Conservation (phyloP, 2,888 invertebrate species). For the Notodonta ziczac region DNA sequence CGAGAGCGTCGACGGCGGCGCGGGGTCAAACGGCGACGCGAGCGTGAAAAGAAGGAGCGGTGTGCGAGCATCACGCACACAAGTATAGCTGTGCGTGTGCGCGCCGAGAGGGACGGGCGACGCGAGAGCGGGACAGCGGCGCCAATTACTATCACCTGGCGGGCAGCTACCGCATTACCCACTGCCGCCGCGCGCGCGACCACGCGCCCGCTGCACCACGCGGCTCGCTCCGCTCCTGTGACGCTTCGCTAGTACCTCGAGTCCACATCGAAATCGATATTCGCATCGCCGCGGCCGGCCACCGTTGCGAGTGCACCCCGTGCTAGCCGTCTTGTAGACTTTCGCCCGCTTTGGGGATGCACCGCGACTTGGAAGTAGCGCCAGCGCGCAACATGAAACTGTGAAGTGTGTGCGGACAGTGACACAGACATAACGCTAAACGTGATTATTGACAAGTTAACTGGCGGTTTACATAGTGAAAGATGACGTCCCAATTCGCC, state of each 20-base stretch:
- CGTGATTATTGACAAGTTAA: constrained; percentile 64
- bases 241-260: constrained; percentile 56
- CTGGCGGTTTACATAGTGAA: constrained; percentile 61
- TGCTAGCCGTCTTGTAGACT: constrained; percentile 39
- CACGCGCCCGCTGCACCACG: constrained; percentile 84
- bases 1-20: constrained; percentile 84
- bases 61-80: constrained; percentile 75
- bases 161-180: constrained; percentile 87
- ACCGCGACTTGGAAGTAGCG: constrained; percentile 49
- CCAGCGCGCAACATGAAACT: constrained; percentile 68
- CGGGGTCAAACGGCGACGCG: constrained; percentile 84
- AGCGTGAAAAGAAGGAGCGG: constrained; percentile 83
- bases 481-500: constrained; percentile 83
- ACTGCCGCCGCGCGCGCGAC: constrained; percentile 85
- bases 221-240: constrained; percentile 69
- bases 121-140: constrained; percentile 81
- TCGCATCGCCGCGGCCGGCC: constrained; percentile 60
- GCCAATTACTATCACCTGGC: constrained; percentile 86
- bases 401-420: constrained; percentile 81
- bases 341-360: constrained; percentile 49
- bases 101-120: constrained; percentile 81
- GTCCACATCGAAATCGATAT: constrained; percentile 70
- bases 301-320: constrained; percentile 61
- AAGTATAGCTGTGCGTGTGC: constrained; percentile 71
- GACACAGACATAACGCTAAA: constrained; percentile 60